Base-by-base conservation (phyloP, 2,888 invertebrate genomes). In the Limnephilus marmoratus region DNA sequence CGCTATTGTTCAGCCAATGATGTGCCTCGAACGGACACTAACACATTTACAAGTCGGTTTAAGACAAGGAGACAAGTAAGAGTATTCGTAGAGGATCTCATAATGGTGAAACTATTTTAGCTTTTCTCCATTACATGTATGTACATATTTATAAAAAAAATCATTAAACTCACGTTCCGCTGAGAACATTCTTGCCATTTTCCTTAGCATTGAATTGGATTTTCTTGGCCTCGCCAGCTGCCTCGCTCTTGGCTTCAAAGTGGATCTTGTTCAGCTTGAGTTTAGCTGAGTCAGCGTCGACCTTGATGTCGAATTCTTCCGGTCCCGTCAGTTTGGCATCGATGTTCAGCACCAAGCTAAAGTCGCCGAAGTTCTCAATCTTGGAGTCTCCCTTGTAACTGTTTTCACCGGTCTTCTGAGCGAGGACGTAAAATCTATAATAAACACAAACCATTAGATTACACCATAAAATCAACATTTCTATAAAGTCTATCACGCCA, bases 261-360 rank as follows among this genome's bases (percentile, higher is more conserved):
- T 97, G 96, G 94, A 97, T 96, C 94, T 97, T 97, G 93, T 98
- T 96, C 68, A 97, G 94, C 41, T 97, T 96, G 1, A 98, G 94
- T 94, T 96, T 96, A 7, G 97, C 97, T 1, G 97, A 97, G 95
- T 98, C 97, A 24, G 97, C 96, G 93, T 96, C 96, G 0, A 96
- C 94, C 93, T 97, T 96, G 68, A 98, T 94, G 90, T 95, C 95
- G 92, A 98, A 97, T 94, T 97, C 97, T 93, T 98, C 97, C 37
- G 97, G 95, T 91, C 96, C 96, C 34, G 96, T 96, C 1, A 97
- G 94, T 90, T 96, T 96, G 0, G 96, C 96, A 91, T 97, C 97
- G 0, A 96, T 94, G 81, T 95, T 95, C 0, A 96, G 95, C 93
- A 97, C 96, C 0, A 97, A 94, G 90, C 96, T 95, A 93, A 97